Evolutionary conservation across 2,113 vertebrate genomes (phyloP).

Genomic region (Cnemophilus loriae): DNA sequence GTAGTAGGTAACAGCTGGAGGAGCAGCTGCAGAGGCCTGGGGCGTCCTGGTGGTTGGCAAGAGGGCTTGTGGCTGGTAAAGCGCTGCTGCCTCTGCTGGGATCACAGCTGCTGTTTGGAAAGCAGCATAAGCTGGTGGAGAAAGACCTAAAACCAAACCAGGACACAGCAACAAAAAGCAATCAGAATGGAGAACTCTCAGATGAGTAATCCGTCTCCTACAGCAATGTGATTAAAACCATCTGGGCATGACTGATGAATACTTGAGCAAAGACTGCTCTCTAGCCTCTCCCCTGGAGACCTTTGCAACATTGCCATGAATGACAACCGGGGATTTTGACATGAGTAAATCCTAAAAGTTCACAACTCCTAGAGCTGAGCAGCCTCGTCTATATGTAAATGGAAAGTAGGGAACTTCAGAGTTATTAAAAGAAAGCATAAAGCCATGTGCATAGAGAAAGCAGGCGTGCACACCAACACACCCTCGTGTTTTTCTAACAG

Average conservation of each 20-base stretch:
- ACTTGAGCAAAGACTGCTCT: not conserved
- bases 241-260: not conserved
- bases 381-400: not conserved
- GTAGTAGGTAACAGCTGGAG: constrained; percentile 87
- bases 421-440: constrained; percentile 45
- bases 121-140: constrained; percentile 88
- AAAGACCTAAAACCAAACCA: constrained; percentile 80
- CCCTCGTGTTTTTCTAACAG: not conserved
- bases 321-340: not conserved
- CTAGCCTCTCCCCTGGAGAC: not conserved
- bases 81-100: constrained; percentile 82
- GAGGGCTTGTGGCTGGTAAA: constrained; percentile 87
- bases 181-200: not conserved
- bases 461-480: constrained; percentile 49
- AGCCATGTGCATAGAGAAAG: constrained; percentile 54
- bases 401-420: not conserved
- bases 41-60: constrained; percentile 82
- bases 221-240: not conserved
- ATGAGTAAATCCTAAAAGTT: not conserved
- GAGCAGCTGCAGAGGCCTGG: constrained; percentile 69
- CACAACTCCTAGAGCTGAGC: not conserved
- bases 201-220: not conserved
- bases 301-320: not conserved
- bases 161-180: not conserved
- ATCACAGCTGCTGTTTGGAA: constrained; percentile 85